Evolutionary conservation across 2,888 invertebrate genomes (phyloP), one percentile per base, ranked within the genome.

Genomic region (Archaeoteleia sp.): DNA sequence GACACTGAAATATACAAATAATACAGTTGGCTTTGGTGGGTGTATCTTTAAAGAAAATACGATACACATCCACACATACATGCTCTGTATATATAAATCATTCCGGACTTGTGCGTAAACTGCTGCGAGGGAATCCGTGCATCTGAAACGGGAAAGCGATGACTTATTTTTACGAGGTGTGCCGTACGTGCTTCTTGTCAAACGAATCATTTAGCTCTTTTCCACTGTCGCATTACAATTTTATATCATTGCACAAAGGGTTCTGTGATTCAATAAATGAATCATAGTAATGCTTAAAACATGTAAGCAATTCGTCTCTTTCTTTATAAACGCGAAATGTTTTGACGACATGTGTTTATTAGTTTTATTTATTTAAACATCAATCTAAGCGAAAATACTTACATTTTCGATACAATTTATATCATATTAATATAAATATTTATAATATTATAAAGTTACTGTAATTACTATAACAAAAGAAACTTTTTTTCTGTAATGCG

Each of bases 161-260:
- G 55, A 57, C 53, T 62, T 62, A 57, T 62, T 67, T 67, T 67
- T 67, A 62, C 43, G 67, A 67, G 62, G 53, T 67, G 62, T 53
- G 43, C 48, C 20, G 48, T 62, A 67, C 67, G 67, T 67, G 67
- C 51, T 53, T 12, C 30, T 39, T 45, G 25, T 53, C 53, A 57
- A 67, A 62, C 30, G 67, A 57, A 57, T 46, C 45, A 57, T 61
- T 61, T 53, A 40, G 30, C 45, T 30, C 29, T 65, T 45, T 57
- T 54, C 17, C 14, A n/a, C 30, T 2, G 20, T 1, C 15, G 23
- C 25, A 12, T 35, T 10, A 12, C 13, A 25, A 5, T 25, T 48
- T 48, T 34, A 15, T 40, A 57, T 40, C 49, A 37, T 51, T 42
- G 42, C 35, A 15, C 39, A 17, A 6, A 32, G 10, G 14, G 5